Evolutionary conservation across 1,140 invertebrate species (phyloP).

Genomic region (Heliconius hewitsoni): DNA sequence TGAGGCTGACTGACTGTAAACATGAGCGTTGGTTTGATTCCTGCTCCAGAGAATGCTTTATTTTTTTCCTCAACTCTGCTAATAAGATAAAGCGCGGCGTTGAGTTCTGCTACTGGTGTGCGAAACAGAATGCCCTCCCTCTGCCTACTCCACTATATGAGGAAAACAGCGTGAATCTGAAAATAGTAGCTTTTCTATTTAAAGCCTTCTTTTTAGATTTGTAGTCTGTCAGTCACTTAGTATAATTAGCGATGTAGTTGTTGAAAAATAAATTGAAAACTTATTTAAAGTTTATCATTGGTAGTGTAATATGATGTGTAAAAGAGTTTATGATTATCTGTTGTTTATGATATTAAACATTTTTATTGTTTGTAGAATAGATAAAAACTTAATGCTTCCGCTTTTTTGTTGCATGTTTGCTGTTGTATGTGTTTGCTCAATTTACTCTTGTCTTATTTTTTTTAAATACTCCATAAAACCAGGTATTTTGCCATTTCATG

Average conservation of each 20-base stretch:
- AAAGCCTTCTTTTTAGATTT: neutral
- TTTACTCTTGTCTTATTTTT: slow-evolving; percentile 8
- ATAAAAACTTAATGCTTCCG: neutral
- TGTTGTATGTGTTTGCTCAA: slow-evolving; percentile 1
- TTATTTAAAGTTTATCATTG: neutral
- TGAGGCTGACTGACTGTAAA: neutral
- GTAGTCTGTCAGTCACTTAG: neutral
- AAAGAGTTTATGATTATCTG: slow-evolving; percentile 25
- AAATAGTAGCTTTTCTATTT: neutral
- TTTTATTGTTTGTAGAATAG: slow-evolving; percentile 10
- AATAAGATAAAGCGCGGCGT: too few species aligned
- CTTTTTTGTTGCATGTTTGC: slow-evolving; percentile 10
- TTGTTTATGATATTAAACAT: neutral
- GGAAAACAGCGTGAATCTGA: too few species aligned
- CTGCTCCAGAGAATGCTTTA: too few species aligned
- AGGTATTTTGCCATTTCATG: neutral
- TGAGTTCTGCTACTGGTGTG: too few species aligned
- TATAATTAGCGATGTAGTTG: neutral
- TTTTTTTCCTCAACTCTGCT: too few species aligned
- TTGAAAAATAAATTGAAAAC: neutral
- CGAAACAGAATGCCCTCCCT: too few species aligned
- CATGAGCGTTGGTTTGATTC: too few species aligned
- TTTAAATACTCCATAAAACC: neutral
- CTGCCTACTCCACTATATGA: too few species aligned
- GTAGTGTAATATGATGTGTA: slow-evolving; percentile 15